Conservation (phyloP, 1,140 invertebrate species). For the Drosophila obscura region DNA sequence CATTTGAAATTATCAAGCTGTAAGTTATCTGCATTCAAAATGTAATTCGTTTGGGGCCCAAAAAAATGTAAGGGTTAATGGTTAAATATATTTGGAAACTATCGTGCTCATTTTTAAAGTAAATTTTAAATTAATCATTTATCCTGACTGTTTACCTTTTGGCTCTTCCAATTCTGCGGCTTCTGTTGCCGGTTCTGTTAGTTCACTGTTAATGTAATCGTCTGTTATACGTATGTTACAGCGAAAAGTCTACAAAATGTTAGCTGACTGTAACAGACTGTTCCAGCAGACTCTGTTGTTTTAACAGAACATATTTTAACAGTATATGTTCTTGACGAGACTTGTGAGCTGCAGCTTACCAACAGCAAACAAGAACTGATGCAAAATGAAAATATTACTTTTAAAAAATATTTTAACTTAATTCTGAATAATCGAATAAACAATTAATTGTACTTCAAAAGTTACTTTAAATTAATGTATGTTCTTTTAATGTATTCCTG, state of each 20-base stretch:
- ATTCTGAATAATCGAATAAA: too few relatives aligned
- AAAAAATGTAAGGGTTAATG: too few relatives aligned
- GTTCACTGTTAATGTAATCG: not conserved
- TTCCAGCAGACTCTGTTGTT: not conserved
- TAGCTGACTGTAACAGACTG: not conserved
- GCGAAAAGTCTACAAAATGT: constrained; percentile 43
- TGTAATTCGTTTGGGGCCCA: too few relatives aligned
- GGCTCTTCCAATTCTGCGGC: too few relatives aligned
- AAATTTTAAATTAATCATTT: not conserved
- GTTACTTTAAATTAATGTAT: too few relatives aligned
- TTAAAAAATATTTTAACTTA: not conserved
- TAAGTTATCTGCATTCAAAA: not conserved
- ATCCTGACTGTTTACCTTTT: not conserved
- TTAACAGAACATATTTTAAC: not conserved
- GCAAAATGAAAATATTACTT: not conserved
- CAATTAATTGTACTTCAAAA: too few relatives aligned
- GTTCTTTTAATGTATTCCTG: constrained; percentile 3
- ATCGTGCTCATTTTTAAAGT: not conserved
- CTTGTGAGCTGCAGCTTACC: too few relatives aligned
- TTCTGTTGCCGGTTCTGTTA: not conserved
- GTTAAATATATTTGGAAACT: too few relatives aligned
- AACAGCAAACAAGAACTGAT: not conserved
- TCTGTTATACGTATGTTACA: not conserved
- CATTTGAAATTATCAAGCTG: not conserved
- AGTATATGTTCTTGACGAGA: not conserved